Percentiles rank a stretch among this genome's conserved stretches.
phyloP scores from a whole-genome alignment of 2,113 vertebrate species.

The Eira barbara region DNA sequence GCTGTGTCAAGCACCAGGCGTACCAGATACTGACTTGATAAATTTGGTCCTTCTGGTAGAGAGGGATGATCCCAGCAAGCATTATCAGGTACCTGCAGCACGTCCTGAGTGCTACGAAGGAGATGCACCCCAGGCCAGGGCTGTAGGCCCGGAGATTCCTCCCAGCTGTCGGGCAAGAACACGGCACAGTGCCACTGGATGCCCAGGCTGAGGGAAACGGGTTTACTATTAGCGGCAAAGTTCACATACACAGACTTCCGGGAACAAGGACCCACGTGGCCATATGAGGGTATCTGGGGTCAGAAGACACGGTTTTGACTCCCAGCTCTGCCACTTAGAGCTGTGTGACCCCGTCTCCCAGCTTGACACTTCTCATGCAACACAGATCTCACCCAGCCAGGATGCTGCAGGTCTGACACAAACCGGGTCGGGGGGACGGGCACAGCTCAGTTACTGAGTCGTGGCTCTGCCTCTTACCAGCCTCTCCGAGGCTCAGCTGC shows the following conservation, averaged over 20 bases:
- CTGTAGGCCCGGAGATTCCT: too few relatives aligned
- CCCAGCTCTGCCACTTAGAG: background rate
- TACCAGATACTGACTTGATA: too few relatives aligned
- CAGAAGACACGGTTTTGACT: background rate
- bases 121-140: background rate
- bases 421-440: too few relatives aligned
- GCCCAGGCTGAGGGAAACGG: fast-evolving
- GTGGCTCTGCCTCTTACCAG: background rate
- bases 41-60: too few relatives aligned
- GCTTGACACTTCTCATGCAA: background rate
- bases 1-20: fast-evolving
- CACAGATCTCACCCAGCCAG: background rate
- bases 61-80: background rate
- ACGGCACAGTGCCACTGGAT: background rate
- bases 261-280: background rate
- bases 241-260: too few relatives aligned
- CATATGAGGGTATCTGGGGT: background rate
- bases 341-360: background rate
- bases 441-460: background rate
- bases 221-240: background rate
- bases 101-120: background rate
- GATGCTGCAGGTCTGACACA: background rate
- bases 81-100: background rate
- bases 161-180: background rate
- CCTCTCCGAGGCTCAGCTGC: background rate